A percentile compares a stretch with the other conserved stretches of the same genome.
Conservation (phyloP, 1,140 invertebrate species). For the Cotesia vestalis region DNA sequence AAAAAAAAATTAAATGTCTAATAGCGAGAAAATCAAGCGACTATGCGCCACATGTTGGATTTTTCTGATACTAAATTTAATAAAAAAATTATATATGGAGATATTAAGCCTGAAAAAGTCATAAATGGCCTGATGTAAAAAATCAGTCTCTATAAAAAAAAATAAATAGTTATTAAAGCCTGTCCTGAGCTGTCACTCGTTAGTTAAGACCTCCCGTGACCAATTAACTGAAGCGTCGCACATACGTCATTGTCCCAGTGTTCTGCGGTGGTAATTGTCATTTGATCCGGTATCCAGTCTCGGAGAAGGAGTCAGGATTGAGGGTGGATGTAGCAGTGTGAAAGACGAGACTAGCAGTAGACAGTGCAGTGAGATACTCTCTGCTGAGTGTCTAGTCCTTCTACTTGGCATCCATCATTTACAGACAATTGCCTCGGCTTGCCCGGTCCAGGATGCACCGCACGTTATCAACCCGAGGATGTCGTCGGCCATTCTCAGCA, state of each 20-base stretch:
- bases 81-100: too few species aligned
- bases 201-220: slow-evolving; percentile 42
- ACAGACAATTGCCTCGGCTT: slow-evolving; percentile 59
- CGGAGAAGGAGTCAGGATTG: not conserved
- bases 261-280: slow-evolving; percentile 59
- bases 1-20: too few species aligned
- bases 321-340: slow-evolving; percentile 11
- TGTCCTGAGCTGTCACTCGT: not conserved
- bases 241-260: slow-evolving; percentile 57
- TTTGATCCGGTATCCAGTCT: slow-evolving; percentile 54
- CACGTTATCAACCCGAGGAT: slow-evolving; percentile 27
- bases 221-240: slow-evolving; percentile 43
- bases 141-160: too few species aligned
- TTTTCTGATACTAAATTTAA: too few species aligned
- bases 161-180: too few species aligned
- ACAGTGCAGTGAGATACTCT: not conserved
- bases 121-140: too few species aligned
- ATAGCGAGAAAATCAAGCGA: too few species aligned
- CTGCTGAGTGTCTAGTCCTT: slow-evolving; percentile 39
- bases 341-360: not conserved
- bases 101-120: too few species aligned
- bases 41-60: too few species aligned
- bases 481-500: slow-evolving; percentile 11
- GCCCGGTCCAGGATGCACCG: slow-evolving; percentile 42
- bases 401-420: slow-evolving; percentile 57